Evolutionary conservation across 2,888 invertebrate species (phyloP).

Genomic region (Autographa pulchrina): DNA sequence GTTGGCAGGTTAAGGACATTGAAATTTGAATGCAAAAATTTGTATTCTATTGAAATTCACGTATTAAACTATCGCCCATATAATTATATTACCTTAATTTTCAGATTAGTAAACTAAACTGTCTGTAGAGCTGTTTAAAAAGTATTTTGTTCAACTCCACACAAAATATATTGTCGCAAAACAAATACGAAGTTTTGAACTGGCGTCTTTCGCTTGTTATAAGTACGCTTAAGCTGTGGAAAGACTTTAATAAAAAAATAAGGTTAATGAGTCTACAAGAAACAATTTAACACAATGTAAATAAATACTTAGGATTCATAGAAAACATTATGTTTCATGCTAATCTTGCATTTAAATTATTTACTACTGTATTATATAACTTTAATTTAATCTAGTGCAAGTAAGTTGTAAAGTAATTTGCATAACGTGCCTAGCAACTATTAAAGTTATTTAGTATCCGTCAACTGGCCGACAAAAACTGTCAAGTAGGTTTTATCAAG

Average conservation of each 20-base stretch:
- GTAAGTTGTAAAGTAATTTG: not conserved
- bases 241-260: not conserved
- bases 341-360: not conserved
- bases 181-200: no score
- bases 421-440: not conserved
- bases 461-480: not conserved
- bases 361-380: not conserved
- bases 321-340: not conserved
- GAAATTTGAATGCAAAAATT: slow-evolving; percentile 16
- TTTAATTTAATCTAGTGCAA: not conserved
- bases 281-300: not conserved
- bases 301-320: not conserved
- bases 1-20: slow-evolving; percentile 30
- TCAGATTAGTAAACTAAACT: no score
- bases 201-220: no score
- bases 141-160: not conserved
- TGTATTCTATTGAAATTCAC: not conserved
- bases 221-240: no score
- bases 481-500: slow-evolving; percentile 4
- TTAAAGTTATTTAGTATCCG: not conserved
- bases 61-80: not conserved
- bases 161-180: not conserved
- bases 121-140: no score
- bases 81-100: not conserved
- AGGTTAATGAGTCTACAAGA: not conserved